Percentiles rank a stretch among this genome's conserved stretches.
phyloP scores from a whole-genome alignment of 2,797 vertebrate species.

The Sitta carolinensis region DNA sequence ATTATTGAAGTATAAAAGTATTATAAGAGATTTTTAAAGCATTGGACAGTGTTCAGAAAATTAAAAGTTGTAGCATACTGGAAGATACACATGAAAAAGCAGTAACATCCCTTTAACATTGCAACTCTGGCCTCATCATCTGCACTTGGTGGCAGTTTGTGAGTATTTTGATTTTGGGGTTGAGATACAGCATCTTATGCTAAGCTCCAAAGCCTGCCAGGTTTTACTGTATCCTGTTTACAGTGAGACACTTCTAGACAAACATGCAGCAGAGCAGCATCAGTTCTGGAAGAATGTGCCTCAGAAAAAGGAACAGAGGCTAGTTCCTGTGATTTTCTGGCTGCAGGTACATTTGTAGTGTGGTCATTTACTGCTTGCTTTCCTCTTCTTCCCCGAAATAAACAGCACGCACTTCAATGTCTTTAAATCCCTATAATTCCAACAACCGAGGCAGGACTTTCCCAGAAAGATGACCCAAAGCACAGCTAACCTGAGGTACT shows the following conservation, averaged over 20 bases:
- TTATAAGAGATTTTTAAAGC: background rate
- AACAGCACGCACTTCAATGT: fast-evolving
- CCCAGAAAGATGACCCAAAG: background rate
- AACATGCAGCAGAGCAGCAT: background rate
- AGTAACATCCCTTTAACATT: background rate
- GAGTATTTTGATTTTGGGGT: background rate
- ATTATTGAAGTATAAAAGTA: background rate
- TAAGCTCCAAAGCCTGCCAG: background rate
- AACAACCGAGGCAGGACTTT: background rate
- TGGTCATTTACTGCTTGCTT: background rate
- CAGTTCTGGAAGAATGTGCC: background rate
- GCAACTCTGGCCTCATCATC: background rate
- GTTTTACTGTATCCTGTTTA: background rate
- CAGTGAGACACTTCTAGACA: background rate
- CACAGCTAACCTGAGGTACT: fast-evolving
- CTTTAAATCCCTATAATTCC: background rate
- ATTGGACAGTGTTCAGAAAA: background rate
- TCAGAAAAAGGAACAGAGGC: background rate
- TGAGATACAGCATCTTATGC: background rate
- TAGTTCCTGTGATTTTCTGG: background rate
- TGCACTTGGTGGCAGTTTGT: background rate
- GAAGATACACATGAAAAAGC: background rate
- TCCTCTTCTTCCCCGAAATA: background rate
- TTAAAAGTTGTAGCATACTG: background rate
- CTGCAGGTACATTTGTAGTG: fast-evolving